Conservation (phyloP, 2,888 invertebrate species). For the Hymenopus coronatus region DNA sequence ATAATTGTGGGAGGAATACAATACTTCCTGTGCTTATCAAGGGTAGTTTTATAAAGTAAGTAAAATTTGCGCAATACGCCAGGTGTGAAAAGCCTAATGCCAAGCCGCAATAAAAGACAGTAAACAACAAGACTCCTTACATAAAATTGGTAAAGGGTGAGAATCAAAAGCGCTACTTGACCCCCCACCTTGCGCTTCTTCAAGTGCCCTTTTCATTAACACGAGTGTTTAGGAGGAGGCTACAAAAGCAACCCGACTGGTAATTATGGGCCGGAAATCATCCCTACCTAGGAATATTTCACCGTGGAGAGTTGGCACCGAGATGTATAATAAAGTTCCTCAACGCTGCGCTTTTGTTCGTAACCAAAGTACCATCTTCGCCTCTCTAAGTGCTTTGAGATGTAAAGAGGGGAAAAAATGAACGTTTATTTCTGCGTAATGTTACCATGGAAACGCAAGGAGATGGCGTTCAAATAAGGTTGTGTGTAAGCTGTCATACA, state of each 20-base stretch:
- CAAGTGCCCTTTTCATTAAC: background rate
- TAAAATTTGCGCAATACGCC: too few species aligned
- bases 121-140: background rate
- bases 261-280: background rate
- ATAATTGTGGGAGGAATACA: too few species aligned
- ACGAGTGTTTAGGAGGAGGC: background rate
- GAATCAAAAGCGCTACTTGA: background rate
- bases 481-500: too few species aligned
- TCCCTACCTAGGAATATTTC: background rate
- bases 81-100: too few species aligned
- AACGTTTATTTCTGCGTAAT: too few species aligned
- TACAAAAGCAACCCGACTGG: background rate
- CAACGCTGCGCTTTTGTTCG: background rate
- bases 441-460: too few species aligned
- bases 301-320: background rate
- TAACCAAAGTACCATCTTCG: background rate
- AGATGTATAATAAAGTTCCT: background rate
- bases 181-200: background rate
- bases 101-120: background rate
- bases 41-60: too few species aligned
- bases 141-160: background rate
- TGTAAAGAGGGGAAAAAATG: too few species aligned
- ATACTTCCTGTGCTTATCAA: too few species aligned
- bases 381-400: too few species aligned
- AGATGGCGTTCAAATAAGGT: too few species aligned